phyloP scores from a whole-genome alignment of 2,113 vertebrate species.

The Cinclus cinclus region DNA sequence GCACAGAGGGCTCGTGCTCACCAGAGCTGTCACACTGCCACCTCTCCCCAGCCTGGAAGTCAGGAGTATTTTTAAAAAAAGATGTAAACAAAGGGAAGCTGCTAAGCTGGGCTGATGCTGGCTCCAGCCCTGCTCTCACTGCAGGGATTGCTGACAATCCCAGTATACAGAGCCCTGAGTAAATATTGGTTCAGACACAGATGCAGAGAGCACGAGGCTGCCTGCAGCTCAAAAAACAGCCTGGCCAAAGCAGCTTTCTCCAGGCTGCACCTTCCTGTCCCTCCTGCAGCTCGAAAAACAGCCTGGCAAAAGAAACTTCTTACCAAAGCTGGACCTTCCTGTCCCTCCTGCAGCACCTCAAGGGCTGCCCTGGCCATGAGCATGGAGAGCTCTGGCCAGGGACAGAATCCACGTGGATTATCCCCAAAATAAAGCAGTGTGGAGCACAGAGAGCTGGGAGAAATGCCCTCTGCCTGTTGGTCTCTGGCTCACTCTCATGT shows the following conservation, averaged over 20 bases:
- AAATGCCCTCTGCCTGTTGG: background rate
- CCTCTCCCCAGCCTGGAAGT: background rate
- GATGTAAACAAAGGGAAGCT: background rate
- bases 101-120: background rate
- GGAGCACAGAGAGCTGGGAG: background rate
- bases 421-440: background rate
- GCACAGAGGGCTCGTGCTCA: background rate
- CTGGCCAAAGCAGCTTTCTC: background rate
- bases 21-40: background rate
- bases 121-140: background rate
- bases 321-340: background rate
- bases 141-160: background rate
- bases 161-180: background rate
- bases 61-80: background rate
- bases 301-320: background rate
- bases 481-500: background rate
- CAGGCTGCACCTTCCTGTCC: background rate
- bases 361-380: background rate
- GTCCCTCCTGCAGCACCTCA: background rate
- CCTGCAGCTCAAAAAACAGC: background rate
- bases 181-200: constrained; percentile 35
- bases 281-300: background rate
- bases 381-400: background rate
- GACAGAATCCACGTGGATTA: background rate
- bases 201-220: background rate